Conservation (phyloP, 2,797 vertebrate species). For the Squalus acanthias region DNA sequence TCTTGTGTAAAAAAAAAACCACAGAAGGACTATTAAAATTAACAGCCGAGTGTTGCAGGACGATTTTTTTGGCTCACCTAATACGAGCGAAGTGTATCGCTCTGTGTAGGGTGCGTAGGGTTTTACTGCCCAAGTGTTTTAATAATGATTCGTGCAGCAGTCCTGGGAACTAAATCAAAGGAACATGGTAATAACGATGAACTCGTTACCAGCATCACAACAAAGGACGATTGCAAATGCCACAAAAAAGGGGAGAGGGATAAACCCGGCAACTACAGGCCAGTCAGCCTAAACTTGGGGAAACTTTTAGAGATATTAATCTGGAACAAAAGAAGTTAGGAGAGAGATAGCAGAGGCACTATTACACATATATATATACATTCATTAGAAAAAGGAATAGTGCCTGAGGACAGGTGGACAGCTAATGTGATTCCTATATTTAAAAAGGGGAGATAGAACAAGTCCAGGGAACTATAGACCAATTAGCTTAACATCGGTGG, state of each 20-base stretch:
- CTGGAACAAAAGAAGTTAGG: not conserved
- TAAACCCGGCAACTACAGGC: not conserved
- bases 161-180: not conserved
- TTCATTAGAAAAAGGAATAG: not conserved
- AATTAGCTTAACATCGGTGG: not conserved
- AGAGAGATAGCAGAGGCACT: not conserved
- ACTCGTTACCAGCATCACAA: not conserved
- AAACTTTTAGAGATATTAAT: not conserved
- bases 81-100: not conserved
- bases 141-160: not conserved
- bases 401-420: not conserved
- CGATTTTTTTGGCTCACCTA: not conserved
- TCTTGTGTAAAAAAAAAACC: constrained; percentile 22
- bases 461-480: not conserved
- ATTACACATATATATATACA: not conserved
- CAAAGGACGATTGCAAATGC: no score
- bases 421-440: not conserved
- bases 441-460: not conserved
- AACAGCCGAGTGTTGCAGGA: constrained; percentile 8
- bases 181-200: not conserved
- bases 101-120: not conserved
- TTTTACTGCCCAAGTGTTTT: not conserved
- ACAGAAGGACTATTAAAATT: constrained; percentile 3
- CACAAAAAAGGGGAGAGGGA: not conserved
- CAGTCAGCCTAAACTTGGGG: not conserved